phyloP scores from a whole-genome alignment of 2,888 invertebrate species.

The Aphidius colemani region DNA sequence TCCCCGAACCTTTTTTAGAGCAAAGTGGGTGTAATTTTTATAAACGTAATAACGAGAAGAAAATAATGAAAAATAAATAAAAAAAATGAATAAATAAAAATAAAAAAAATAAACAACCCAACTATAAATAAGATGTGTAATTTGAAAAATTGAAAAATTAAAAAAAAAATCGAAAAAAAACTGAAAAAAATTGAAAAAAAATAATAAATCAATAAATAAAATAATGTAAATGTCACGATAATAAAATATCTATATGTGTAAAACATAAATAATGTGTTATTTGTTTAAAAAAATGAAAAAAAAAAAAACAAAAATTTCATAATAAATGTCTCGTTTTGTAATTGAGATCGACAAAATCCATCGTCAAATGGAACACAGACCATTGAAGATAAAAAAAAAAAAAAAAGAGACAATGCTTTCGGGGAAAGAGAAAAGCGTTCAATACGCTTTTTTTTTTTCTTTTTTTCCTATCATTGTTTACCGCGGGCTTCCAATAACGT shows the following conservation, averaged over 20 bases:
- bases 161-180: constrained; percentile 1
- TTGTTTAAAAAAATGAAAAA: background rate
- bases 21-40: constrained; percentile 32
- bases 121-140: constrained; percentile 11
- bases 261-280: constrained; percentile 16
- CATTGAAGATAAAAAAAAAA: background rate
- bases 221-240: constrained; percentile 18
- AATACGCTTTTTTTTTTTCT: constrained; percentile 13
- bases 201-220: constrained; percentile 21
- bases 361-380: constrained; percentile 1
- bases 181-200: constrained; percentile 14
- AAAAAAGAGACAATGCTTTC: background rate
- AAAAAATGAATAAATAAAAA: constrained; percentile 16
- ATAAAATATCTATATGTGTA: constrained; percentile 20
- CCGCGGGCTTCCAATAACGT: constrained; percentile 29
- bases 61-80: constrained; percentile 12
- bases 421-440: constrained; percentile 4
- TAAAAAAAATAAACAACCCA: background rate
- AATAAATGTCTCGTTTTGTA: background rate
- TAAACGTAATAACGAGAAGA: constrained; percentile 19
- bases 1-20: constrained; percentile 12
- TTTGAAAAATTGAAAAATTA: background rate
- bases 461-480: background rate
- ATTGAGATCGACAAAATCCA: constrained; percentile 3
- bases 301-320: no score